Base-by-base conservation (phyloP, 2,797 vertebrate genomes). In the Danio choprae region DNA sequence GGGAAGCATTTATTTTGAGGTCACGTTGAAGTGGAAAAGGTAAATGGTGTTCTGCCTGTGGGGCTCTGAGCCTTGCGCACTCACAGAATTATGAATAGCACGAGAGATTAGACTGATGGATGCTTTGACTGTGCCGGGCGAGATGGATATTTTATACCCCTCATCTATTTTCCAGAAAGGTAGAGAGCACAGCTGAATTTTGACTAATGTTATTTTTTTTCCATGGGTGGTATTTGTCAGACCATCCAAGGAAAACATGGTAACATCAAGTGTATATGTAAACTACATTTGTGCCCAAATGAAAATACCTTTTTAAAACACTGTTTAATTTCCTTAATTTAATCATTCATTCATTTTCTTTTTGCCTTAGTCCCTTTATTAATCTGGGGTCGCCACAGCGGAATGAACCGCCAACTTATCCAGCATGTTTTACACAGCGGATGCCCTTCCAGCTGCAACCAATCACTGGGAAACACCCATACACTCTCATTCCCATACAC, bases 31-130 rank as follows among this genome's bases (percentile, higher is more conserved):
- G 87, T 73, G 81, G 62, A 76, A 84, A 87, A 87, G n/a, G 48
- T 86, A 86, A 90, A 87, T 86, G 85, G 88, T 88, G 82, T 89
- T 87, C 72, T 89, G 87, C 72, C 85, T 72, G 72, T 73, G 9
- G 83, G 60, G 79, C 55, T 16, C 77, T 84, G 83, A 77, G 65
- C 56, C 74, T 38, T 29, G 20, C 75, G 20, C 75, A 18, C 46
- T 53, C 50, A 83, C 87, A 55, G 88, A 92, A 89, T 90, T 90
- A 92, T 91, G 89, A 88, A 84, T 84, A 79, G 83, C 74, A 82
- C 85, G 65, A 84, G 79, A 70, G 51, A 87, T 81, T 76, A 60
- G 81, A 40, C 56, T 85, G 89, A 91, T 84, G 84, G 83, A 90
- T 85, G 81, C 77, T 75, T 81, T 80, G 79, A 81, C 44, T 77